A percentile compares a stretch with the other conserved stretches of the same genome.
Evolutionary conservation across 1,140 invertebrate genomes (phyloP).

Genomic region (Ostrea edulis): DNA sequence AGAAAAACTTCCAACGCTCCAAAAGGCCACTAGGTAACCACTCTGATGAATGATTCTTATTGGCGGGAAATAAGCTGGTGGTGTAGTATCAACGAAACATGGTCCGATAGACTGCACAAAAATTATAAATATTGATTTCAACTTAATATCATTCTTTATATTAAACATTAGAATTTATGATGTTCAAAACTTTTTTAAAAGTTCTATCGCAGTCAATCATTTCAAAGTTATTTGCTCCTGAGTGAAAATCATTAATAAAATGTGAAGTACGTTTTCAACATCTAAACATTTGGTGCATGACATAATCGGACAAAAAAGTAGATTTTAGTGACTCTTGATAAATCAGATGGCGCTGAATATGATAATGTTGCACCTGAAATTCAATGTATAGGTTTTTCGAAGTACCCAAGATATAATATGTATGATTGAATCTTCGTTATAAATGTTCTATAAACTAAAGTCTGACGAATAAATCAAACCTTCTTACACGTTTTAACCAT

Average conservation of each 20-base stretch:
- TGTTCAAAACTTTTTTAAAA: not conserved
- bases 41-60: not conserved
- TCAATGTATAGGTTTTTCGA: no score
- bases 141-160: not conserved
- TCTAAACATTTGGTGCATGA: no score
- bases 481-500: no score
- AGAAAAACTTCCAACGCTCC: constrained; percentile 37
- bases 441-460: no score
- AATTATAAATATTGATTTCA: not conserved
- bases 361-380: no score
- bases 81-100: constrained; percentile 52
- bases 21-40: constrained; percentile 42
- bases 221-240: not conserved
- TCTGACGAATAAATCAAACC: no score
- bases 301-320: no score
- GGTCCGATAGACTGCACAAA: constrained; percentile 48
- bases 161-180: not conserved
- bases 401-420: no score
- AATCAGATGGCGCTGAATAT: no score
- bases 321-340: no score
- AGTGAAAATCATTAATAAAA: not conserved
- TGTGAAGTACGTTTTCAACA: no score
- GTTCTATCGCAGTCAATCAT: not conserved
- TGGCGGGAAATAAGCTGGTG: constrained; percentile 39
- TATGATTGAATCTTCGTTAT: no score